phyloP scores from a whole-genome alignment of 2,113 vertebrate species.

The Electrona antarctica region DNA sequence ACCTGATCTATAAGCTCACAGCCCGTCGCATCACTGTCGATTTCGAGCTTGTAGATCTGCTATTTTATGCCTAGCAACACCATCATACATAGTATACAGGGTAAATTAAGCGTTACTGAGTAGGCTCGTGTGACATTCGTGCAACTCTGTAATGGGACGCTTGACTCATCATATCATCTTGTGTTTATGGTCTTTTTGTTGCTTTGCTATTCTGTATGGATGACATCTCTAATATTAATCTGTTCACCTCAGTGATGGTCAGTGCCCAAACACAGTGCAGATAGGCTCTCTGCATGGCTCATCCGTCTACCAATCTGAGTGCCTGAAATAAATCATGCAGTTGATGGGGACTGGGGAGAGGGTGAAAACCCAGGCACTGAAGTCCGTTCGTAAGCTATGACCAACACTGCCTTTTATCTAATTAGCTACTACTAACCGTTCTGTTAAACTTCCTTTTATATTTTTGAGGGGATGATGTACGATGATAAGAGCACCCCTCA shows the following conservation, averaged over 20 bases:
- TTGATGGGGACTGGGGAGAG: constrained; percentile 26
- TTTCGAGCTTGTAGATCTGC: too few species aligned
- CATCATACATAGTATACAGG: too few species aligned
- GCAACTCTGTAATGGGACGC: neutral
- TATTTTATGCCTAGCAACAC: too few species aligned
- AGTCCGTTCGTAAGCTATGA: constrained; percentile 23
- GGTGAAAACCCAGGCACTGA: constrained; percentile 41
- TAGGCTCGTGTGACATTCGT: neutral
- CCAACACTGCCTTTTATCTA: neutral
- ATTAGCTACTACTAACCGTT: neutral
- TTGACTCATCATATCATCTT: neutral
- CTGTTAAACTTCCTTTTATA: neutral
- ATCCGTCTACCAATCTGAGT: constrained; percentile 64
- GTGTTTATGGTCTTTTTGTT: neutral
- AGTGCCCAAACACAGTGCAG: constrained; percentile 43
- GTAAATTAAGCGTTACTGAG: neutral
- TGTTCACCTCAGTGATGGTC: constrained; percentile 16
- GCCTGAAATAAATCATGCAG: constrained; percentile 73
- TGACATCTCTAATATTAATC: neutral
- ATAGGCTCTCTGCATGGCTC: constrained; percentile 55
- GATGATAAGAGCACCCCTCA: too few species aligned
- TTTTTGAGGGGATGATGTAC: neutral
- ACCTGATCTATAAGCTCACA: neutral
- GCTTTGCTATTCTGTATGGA: neutral
- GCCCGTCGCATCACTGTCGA: too few species aligned